Conservation (phyloP, 1,140 invertebrate species). For the Drosophila santomea region DNA sequence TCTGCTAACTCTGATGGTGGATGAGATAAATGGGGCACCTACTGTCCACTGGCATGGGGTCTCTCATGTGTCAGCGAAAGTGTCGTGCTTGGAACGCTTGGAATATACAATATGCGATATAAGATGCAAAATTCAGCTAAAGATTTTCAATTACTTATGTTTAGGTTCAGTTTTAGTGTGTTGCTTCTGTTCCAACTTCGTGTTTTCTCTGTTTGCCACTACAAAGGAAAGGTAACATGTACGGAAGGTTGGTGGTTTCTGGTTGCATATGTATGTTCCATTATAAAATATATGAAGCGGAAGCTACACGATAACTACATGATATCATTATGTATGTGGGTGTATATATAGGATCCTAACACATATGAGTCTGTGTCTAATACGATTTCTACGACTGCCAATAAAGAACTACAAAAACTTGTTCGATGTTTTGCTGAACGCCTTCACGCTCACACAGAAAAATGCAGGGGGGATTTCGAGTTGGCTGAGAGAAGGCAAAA, state of each 20-base stretch:
- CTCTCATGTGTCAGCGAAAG: constrained; percentile 25
- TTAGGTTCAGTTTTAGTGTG: constrained; percentile 61
- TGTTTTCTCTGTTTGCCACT: constrained; percentile 31
- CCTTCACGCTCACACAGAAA: constrained; percentile 50
- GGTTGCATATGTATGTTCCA: constrained; percentile 60
- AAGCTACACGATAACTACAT: constrained; percentile 64
- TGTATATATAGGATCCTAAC: constrained; percentile 28
- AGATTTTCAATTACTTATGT: constrained; percentile 78
- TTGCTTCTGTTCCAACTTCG: constrained; percentile 14
- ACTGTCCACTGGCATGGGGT: constrained; percentile 67
- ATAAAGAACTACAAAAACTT: constrained; percentile 72
- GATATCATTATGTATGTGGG: constrained; percentile 25
- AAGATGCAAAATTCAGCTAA: constrained; percentile 75
- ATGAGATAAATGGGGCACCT: constrained; percentile 35
- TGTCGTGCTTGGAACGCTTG: constrained; percentile 40
- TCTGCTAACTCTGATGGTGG: constrained; percentile 35
- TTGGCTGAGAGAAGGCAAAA: constrained; percentile 60
- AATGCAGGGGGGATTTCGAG: constrained; percentile 37
- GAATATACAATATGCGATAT: constrained; percentile 58
- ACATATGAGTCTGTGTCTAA: constrained; percentile 35
- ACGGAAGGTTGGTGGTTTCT: constrained; percentile 80
- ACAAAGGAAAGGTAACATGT: constrained; percentile 77
- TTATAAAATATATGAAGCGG: constrained; percentile 59
- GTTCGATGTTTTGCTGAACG: constrained; percentile 72
- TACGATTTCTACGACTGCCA: constrained; percentile 47